These are phyloP conservation scores for Zoanthus sansibaricus DNA, from an alignment of 92 coral and sea anemone species.

Conservation along the genomic window DNA sequence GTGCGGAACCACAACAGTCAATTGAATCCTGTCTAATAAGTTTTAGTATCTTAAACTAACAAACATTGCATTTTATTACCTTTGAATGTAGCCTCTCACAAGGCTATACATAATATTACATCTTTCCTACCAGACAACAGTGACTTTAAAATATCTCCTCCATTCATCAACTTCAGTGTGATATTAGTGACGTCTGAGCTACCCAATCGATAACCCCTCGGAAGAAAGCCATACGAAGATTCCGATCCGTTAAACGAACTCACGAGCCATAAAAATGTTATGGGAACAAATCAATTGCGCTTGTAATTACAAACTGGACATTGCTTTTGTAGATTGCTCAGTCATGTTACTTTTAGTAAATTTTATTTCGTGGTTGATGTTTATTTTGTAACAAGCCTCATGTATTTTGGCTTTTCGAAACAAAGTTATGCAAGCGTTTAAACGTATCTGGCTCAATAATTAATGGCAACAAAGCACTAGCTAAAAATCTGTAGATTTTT, in stretches of 20 bases:
- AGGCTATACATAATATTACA: constrained; percentile 81
- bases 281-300: no score
- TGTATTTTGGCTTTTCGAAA: no score
- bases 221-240: background rate
- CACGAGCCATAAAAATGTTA: no score
- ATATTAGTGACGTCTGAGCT: background rate
- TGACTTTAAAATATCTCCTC: background rate
- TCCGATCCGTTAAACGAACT: background rate
- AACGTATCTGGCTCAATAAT: no score
- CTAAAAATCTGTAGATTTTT: no score
- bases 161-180: background rate
- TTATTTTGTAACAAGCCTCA: no score
- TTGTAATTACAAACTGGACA: no score
- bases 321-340: no score
- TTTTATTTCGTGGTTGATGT: no score
- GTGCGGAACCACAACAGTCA: background rate
- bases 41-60: background rate
- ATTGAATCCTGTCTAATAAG: background rate
- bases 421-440: no score
- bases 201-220: background rate
- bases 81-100: constrained; percentile 83
- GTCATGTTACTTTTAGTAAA: no score
- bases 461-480: no score
- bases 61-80: constrained; percentile 46
- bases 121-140: background rate